A percentile compares a stretch with the other conserved stretches of the same genome.
phyloP scores from a whole-genome alignment of 2,797 vertebrate species.

The Ibycter americanus region DNA sequence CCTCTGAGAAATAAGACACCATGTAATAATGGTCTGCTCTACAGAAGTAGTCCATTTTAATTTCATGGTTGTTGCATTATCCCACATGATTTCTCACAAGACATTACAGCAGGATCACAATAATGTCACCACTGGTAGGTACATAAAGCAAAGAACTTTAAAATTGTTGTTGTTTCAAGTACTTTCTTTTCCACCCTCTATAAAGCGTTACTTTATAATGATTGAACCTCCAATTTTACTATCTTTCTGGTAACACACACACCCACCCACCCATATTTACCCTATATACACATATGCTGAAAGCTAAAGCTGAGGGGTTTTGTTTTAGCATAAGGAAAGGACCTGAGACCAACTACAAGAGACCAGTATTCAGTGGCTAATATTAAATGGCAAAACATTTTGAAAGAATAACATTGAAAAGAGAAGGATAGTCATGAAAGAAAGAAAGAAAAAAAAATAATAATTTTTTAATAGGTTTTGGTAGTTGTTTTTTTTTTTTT shows the following conservation, averaged over 20 bases:
- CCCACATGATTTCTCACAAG: conserved; percentile 39
- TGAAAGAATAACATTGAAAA: background rate
- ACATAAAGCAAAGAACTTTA: background rate
- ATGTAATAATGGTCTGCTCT: conserved; percentile 15
- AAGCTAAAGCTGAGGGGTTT: background rate
- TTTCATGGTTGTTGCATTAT: conserved; percentile 65
- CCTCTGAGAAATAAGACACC: conserved; percentile 45
- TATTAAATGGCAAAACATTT: background rate
- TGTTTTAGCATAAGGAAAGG: background rate
- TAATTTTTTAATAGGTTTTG: background rate
- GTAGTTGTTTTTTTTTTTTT: background rate
- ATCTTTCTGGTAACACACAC: background rate
- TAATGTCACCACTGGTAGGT: background rate
- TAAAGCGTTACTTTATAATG: conserved; percentile 27
- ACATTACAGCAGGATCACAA: conserved; percentile 23
- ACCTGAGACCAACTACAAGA: background rate
- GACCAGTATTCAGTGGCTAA: background rate
- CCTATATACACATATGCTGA: background rate
- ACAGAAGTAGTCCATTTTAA: conserved; percentile 55
- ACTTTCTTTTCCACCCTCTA: background rate
- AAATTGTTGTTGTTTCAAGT: background rate
- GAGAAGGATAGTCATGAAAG: background rate
- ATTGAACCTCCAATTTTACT: background rate
- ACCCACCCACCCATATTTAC: background rate
- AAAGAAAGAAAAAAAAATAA: background rate